A percentile compares a stretch with the other conserved stretches of the same genome.
Evolutionary conservation across 2,797 vertebrate genomes (phyloP).

Genomic region (Pithecia hirsuta): DNA sequence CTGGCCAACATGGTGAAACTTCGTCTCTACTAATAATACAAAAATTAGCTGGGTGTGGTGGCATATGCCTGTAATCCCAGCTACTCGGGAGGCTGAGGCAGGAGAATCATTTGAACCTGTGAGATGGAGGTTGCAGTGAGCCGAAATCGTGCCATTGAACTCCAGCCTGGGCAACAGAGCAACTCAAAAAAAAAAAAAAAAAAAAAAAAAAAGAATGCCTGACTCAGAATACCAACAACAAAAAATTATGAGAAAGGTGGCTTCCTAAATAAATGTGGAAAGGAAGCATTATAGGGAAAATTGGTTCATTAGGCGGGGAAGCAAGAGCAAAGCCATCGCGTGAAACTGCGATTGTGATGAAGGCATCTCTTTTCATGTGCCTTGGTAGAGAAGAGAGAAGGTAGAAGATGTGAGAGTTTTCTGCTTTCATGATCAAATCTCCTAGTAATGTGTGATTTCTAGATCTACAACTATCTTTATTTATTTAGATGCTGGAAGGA

Average conservation of each 20-base stretch:
- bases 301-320: neutral
- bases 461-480: neutral
- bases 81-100: too few species aligned
- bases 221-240: neutral
- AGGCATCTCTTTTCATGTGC: neutral
- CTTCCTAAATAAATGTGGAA: neutral
- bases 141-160: too few species aligned
- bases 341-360: neutral
- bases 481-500: neutral
- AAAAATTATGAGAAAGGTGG: neutral
- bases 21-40: too few species aligned
- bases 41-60: too few species aligned
- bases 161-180: too few species aligned
- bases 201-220: too few species aligned
- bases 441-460: neutral
- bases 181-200: too few species aligned
- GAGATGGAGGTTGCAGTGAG: too few species aligned
- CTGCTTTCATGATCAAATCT: neutral
- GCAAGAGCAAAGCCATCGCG: rapidly evolving
- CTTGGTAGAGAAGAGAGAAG: neutral
- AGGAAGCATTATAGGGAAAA: neutral
- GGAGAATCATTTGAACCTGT: too few species aligned
- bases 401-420: neutral
- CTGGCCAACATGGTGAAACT: too few species aligned
- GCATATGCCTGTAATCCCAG: too few species aligned